phyloP scores from a whole-genome alignment of 2,797 vertebrate genomes.

The Aphelocoma californica region DNA sequence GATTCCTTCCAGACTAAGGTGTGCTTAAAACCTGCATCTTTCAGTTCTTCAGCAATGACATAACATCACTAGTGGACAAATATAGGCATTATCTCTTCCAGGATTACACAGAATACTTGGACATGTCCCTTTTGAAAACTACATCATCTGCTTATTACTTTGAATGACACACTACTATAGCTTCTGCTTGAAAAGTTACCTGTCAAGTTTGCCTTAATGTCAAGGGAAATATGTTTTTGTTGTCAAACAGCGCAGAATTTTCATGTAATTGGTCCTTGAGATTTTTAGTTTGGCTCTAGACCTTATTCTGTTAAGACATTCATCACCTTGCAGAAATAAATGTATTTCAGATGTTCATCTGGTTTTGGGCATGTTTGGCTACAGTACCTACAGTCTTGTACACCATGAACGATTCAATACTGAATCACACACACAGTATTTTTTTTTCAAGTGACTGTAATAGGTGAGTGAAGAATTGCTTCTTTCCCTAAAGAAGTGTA shows the following conservation, averaged over 20 bases:
- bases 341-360: not conserved
- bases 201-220: not conserved
- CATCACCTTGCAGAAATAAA: not conserved
- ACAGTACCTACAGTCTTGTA: not conserved
- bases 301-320: not conserved
- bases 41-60: not conserved
- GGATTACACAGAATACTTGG: not conserved
- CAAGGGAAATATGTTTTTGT: not conserved
- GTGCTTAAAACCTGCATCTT: not conserved
- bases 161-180: not conserved
- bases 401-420: not conserved
- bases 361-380: not conserved
- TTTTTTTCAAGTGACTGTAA: not conserved
- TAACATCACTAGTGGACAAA: not conserved
- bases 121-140: not conserved
- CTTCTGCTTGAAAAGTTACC: not conserved
- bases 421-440: not conserved
- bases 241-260: not conserved
- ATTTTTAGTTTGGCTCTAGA: not conserved
- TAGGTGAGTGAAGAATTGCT: not conserved
- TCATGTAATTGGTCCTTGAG: not conserved
- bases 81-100: not conserved
- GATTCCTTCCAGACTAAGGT: not conserved
- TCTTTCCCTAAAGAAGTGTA: not conserved
- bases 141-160: not conserved